Conservation (phyloP, 2,888 invertebrate genomes). For the Lepidochrysops patricia region DNA sequence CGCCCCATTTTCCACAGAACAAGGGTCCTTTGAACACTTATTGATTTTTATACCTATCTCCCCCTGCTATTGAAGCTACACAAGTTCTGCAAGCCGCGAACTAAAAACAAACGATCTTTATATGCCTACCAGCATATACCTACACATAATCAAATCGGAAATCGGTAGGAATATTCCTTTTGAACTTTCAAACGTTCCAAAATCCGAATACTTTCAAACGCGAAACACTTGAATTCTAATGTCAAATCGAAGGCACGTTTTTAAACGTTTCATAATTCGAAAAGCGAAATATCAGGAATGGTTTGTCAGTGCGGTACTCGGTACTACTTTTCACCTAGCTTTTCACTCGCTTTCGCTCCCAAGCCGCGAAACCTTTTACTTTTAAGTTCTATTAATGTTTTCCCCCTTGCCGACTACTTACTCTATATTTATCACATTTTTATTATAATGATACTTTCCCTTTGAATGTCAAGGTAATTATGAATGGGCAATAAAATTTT, state of each 20-base stretch:
- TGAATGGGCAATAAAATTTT: conserved; percentile 36
- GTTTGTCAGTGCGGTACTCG: conserved; percentile 1
- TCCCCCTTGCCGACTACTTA: conserved; percentile 27
- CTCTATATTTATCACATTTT: conserved; percentile 38
- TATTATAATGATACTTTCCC: conserved; percentile 40
- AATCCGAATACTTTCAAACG: background rate
- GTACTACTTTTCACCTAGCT: conserved; percentile 5
- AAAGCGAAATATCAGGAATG: conserved; percentile 2
- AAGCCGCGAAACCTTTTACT: conserved; percentile 1
- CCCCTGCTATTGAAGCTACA: background rate
- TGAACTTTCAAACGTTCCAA: background rate
- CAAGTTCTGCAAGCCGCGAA: background rate
- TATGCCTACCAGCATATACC: background rate
- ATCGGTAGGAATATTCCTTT: background rate
- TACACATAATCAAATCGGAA: background rate
- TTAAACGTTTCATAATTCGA: background rate
- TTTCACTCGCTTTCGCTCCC: conserved; percentile 1
- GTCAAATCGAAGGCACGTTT: conserved; percentile 2
- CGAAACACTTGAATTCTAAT: background rate
- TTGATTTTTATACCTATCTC: conserved; percentile 9
- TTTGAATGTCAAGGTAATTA: conserved; percentile 36
- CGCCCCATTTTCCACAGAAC: conserved; percentile 30
- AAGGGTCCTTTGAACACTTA: conserved; percentile 6
- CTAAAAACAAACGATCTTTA: background rate
- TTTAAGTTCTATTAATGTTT: conserved; percentile 12